phyloP scores from a whole-genome alignment of 2,888 invertebrate species.

The Limnephilus auricula region DNA sequence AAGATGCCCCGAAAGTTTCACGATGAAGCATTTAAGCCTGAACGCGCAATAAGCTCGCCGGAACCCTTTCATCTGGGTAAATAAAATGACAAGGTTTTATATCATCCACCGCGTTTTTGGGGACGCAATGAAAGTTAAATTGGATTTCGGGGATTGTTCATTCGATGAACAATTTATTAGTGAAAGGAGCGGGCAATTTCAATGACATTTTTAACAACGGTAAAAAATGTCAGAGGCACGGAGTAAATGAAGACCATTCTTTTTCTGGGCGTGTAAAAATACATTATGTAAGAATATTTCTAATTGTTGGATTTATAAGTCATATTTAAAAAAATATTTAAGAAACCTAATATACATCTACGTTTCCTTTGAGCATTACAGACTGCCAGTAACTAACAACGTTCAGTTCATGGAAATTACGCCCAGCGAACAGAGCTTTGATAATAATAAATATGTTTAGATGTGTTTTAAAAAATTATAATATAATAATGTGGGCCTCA shows the following conservation, averaged over 20 bases:
- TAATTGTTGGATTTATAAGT: background rate
- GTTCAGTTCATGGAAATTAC: no score
- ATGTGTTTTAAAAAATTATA: no score
- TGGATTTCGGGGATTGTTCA: constrained; percentile 2
- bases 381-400: no score
- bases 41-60: constrained; percentile 56
- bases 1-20: constrained; percentile 62
- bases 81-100: constrained; percentile 15
- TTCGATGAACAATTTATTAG: constrained; percentile 2
- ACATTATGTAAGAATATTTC: background rate
- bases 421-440: no score
- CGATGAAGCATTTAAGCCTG: constrained; percentile 59
- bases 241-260: background rate
- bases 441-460: no score
- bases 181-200: background rate
- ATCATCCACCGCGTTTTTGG: background rate
- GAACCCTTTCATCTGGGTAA: constrained; percentile 33
- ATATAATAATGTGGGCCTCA: no score
- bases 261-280: background rate
- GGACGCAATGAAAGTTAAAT: background rate
- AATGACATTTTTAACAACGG: background rate
- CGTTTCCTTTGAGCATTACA: no score
- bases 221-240: background rate
- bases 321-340: background rate
- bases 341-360: background rate